phyloP scores from a whole-genome alignment of 2,888 invertebrate species.

The Bembecia ichneumoniformis region DNA sequence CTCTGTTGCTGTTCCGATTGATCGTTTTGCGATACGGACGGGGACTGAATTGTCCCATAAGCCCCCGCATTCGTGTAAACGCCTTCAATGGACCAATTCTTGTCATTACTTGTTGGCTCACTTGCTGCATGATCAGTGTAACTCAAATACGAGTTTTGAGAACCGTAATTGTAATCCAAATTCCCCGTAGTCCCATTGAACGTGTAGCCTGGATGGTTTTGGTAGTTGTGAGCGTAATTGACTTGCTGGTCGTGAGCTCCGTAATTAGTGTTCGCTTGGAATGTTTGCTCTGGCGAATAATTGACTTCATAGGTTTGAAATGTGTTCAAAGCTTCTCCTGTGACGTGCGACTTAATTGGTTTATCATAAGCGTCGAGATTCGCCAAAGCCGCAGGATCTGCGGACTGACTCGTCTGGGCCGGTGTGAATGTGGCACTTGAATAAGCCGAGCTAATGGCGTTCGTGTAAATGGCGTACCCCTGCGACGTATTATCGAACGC shows the following conservation, averaged over 20 bases:
- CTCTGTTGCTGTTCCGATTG: conserved; percentile 19
- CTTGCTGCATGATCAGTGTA: conserved; percentile 28
- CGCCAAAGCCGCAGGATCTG: conserved; percentile 20
- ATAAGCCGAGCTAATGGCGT: conserved; percentile 28
- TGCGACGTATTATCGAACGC: conserved; percentile 34
- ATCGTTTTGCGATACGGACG: conserved; percentile 40
- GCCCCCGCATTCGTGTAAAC: conserved; percentile 64
- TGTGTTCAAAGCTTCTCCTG: conserved; percentile 45
- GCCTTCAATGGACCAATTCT: conserved; percentile 32
- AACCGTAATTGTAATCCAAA: conserved; percentile 76
- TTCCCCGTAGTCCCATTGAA: conserved; percentile 68
- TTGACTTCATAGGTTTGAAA: conserved; percentile 16
- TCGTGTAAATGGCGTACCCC: conserved; percentile 38
- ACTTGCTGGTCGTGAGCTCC: conserved; percentile 18
- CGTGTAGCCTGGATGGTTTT: conserved; percentile 75
- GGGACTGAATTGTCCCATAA: conserved; percentile 59
- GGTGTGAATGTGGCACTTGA: conserved; percentile 24
- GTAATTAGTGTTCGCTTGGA: conserved; percentile 15
- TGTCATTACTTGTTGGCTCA: conserved; percentile 30
- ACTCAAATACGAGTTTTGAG: conserved; percentile 54
- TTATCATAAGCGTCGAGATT: conserved; percentile 47
- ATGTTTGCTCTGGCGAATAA: background rate
- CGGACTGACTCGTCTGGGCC: conserved; percentile 15
- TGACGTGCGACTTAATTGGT: conserved; percentile 60
- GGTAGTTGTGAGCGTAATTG: conserved; percentile 40